Conservation (phyloP, 2,888 invertebrate genomes). For the Acanthococcus lagerstroemiae region DNA sequence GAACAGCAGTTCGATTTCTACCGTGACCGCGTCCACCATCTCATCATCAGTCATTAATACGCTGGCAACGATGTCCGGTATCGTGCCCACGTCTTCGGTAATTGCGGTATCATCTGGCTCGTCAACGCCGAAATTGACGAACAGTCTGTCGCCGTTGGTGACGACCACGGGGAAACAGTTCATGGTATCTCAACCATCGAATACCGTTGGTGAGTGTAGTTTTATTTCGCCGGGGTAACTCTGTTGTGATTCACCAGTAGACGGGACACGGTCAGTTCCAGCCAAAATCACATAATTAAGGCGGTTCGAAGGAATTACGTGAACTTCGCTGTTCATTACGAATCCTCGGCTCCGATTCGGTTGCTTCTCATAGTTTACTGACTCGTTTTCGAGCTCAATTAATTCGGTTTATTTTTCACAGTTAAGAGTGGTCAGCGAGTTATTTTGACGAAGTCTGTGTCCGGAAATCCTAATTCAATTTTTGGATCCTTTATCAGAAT, state of each 20-base stretch:
- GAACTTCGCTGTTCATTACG: no score
- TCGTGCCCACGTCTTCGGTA: neutral
- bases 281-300: no score
- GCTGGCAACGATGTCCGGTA: neutral
- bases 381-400: no score
- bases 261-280: no score
- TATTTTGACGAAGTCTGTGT: slow-evolving; percentile 6
- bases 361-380: no score
- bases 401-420: neutral
- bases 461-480: slow-evolving; percentile 13
- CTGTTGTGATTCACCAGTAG: no score
- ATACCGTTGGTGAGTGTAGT: slow-evolving; percentile 1
- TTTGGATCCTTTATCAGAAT: neutral
- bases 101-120: neutral
- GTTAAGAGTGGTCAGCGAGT: slow-evolving; percentile 19
- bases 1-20: neutral
- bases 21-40: neutral
- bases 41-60: neutral
- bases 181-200: slow-evolving; percentile 2
- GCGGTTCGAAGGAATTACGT: no score
- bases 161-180: neutral
- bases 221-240: no score
- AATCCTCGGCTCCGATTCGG: no score
- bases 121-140: slow-evolving; percentile 4
- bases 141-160: slow-evolving; percentile 3